Evolutionary conservation across 2,888 invertebrate genomes (phyloP).

Genomic region (Drosophila nr. fundita): DNA sequence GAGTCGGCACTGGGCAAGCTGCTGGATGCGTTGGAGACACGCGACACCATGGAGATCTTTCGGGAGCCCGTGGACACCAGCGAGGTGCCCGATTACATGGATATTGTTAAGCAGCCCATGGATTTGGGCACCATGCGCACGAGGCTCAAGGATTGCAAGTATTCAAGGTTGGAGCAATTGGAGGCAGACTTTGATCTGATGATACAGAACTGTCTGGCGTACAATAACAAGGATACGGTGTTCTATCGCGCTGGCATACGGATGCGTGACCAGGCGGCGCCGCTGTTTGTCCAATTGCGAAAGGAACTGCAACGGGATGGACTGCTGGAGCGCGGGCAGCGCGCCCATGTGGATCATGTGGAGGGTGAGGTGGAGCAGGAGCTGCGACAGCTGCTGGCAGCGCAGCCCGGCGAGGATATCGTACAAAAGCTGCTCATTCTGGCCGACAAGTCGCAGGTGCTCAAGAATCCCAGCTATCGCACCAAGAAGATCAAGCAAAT

Average conservation of each 20-base stretch:
- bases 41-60: conserved; percentile 95
- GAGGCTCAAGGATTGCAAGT: conserved; percentile 89
- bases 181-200: conserved; percentile 97
- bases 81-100: conserved; percentile 95
- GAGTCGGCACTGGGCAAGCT: conserved; percentile 91
- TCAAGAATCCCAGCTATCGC: conserved; percentile 87
- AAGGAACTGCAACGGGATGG: conserved; percentile 87
- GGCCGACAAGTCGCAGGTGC: conserved; percentile 87
- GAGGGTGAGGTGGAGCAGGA: conserved; percentile 87
- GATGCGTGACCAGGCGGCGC: conserved; percentile 94
- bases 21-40: conserved; percentile 90
- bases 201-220: conserved; percentile 97
- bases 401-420: conserved; percentile 79
- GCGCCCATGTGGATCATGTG: conserved; percentile 85
- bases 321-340: conserved; percentile 80
- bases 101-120: conserved; percentile 94
- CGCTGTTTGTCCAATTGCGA: conserved; percentile 91
- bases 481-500: conserved; percentile 87
- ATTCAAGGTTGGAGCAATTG: conserved; percentile 91
- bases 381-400: conserved; percentile 84
- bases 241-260: conserved; percentile 96
- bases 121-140: conserved; percentile 94
- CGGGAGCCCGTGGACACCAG: conserved; percentile 95
- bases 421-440: conserved; percentile 87
- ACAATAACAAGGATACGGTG: conserved; percentile 97